Percentiles rank a stretch among this genome's conserved stretches.
phyloP scores from a whole-genome alignment of 37 sponge, comb jelly and placozoan species.

The Oscarella lobularis region DNA sequence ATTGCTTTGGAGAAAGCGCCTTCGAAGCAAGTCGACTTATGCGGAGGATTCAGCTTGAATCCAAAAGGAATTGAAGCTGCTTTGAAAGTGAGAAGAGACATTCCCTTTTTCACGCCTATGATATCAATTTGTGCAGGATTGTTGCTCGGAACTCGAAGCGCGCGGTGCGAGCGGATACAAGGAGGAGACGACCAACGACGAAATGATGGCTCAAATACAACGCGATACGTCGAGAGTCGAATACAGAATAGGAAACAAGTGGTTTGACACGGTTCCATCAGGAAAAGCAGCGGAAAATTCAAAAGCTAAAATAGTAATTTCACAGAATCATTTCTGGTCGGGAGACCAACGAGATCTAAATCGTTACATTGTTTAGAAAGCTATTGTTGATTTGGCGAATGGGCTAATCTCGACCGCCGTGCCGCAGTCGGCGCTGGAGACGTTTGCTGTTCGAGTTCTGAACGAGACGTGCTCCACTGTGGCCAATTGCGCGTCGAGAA shows the following conservation, averaged over 20 bases:
- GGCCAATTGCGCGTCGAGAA: constrained; percentile 54
- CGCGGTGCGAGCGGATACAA: constrained; percentile 31
- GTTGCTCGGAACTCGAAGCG: constrained; percentile 67
- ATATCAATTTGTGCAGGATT: constrained; percentile 24
- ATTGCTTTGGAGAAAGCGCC: constrained; percentile 18
- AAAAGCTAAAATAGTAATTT: background rate
- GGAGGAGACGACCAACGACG: constrained; percentile 21
- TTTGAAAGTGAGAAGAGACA: constrained; percentile 24
- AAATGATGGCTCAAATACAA: constrained; percentile 27
- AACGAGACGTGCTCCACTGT: constrained; percentile 57
- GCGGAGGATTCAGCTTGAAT: constrained; percentile 62
- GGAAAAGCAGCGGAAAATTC: background rate
- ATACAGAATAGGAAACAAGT: background rate
- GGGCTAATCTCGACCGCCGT: no score
- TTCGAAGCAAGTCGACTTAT: constrained; percentile 17
- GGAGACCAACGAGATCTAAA: no score
- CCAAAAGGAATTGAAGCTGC: constrained; percentile 52
- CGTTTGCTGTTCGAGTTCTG: constrained; percentile 33
- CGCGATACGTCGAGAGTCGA: background rate
- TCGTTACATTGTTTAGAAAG: no score
- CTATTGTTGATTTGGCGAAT: background rate
- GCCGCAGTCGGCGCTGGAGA: constrained; percentile 20
- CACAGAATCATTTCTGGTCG: no score
- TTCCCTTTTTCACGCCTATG: background rate
- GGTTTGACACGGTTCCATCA: background rate